A percentile compares a stretch with the other conserved stretches of the same genome.
phyloP scores from a whole-genome alignment of 1,140 invertebrate genomes.

The Drosophila ironensis region DNA sequence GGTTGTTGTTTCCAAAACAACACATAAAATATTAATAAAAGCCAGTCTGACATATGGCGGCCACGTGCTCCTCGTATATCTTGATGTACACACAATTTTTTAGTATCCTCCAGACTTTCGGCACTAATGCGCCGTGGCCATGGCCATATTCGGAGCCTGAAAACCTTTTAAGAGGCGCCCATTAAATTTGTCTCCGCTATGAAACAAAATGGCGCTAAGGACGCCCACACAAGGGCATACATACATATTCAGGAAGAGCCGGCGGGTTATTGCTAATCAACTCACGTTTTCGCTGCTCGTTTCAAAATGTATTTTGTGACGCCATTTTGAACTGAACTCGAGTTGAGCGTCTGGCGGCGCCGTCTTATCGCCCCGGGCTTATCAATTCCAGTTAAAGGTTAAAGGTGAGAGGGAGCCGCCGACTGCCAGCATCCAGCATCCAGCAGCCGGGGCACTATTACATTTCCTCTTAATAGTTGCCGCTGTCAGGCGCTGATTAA shows the following conservation, averaged over 20 bases:
- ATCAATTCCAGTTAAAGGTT: slow-evolving; percentile 37
- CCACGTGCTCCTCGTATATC: slow-evolving; percentile 55
- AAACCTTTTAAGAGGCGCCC: slow-evolving; percentile 57
- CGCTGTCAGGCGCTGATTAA: slow-evolving; percentile 71
- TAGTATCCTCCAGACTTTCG: slow-evolving; percentile 34
- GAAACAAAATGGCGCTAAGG: slow-evolving; percentile 46
- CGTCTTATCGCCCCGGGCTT: slow-evolving; percentile 66
- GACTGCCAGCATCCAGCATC: no score
- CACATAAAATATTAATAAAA: slow-evolving; percentile 57
- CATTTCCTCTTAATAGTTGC: slow-evolving; percentile 57
- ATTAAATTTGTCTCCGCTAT: slow-evolving; percentile 69
- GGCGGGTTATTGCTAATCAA: slow-evolving; percentile 70
- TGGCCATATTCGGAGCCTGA: slow-evolving; percentile 28
- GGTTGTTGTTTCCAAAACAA: slow-evolving; percentile 38
- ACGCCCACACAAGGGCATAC: slow-evolving; percentile 18
- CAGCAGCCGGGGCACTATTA: slow-evolving; percentile 68
- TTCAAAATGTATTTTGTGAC: slow-evolving; percentile 78
- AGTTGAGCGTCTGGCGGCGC: slow-evolving; percentile 44
- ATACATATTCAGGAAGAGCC: slow-evolving; percentile 23
- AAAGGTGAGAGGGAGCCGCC: background rate
- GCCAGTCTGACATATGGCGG: slow-evolving; percentile 56
- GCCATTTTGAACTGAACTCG: slow-evolving; percentile 68
- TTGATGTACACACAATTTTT: slow-evolving; percentile 54
- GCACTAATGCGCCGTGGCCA: slow-evolving; percentile 60
- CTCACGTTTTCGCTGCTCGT: slow-evolving; percentile 79